These are phyloP conservation scores for Parotocinclus haroldoi DNA, from an alignment of 2,797 vertebrate species.

Conservation along the genomic window DNA sequence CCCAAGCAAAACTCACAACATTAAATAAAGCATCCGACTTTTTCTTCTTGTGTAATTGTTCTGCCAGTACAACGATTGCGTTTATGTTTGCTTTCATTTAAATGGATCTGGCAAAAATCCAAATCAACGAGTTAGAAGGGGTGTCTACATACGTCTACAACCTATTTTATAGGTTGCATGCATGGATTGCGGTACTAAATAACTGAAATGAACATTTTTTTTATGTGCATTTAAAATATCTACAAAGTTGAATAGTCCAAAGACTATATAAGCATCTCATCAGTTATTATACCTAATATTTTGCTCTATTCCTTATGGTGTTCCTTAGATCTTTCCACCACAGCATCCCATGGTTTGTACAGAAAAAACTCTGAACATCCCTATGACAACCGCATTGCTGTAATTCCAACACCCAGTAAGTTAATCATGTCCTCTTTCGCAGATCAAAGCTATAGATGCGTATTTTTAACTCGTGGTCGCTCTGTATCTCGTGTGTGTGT, in stretches of 20 bases:
- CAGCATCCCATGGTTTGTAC: slow-evolving; percentile 33
- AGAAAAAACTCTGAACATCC: slow-evolving; percentile 51
- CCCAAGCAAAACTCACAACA: too few species aligned
- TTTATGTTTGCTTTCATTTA: too few species aligned
- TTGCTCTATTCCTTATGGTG: background rate
- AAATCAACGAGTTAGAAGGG: too few species aligned
- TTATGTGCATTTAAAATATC: background rate
- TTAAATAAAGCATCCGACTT: too few species aligned
- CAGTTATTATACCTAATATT: background rate
- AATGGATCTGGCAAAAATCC: too few species aligned
- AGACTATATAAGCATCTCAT: background rate
- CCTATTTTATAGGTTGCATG: too few species aligned
- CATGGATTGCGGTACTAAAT: too few species aligned
- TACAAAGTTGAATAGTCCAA: too few species aligned
- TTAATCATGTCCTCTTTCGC: background rate
- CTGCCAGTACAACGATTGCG: too few species aligned
- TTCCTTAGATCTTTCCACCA: slow-evolving; percentile 26
- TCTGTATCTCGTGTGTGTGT: background rate
- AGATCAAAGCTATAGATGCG: too few species aligned
- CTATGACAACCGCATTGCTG: slow-evolving; percentile 55
- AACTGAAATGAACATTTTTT: background rate
- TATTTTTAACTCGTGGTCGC: background rate
- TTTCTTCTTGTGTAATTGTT: too few species aligned
- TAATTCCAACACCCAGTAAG: slow-evolving; percentile 44
- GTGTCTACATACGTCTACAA: too few species aligned